Base-by-base conservation (phyloP, 1,140 invertebrate species). In the Pachyrhynchus sulphureomaculatus region DNA sequence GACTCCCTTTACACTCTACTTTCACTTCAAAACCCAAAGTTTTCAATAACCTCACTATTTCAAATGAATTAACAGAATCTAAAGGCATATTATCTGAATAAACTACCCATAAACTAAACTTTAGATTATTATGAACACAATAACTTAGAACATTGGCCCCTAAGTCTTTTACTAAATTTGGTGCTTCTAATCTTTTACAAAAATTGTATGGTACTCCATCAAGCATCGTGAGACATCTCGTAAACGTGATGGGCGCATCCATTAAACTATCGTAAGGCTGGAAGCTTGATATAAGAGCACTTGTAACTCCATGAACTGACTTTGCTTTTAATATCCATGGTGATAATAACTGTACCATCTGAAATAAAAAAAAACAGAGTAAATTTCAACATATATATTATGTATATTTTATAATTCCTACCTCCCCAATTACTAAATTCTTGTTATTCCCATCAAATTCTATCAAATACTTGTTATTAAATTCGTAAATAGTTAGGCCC, bases 131-230 rank as follows among this genome's bases (percentile, higher is more conserved):
- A 44, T 67, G 61, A 32, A 67, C 44, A 51, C 62, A 73, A 47
- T 68, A 73, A 13, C 67, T 64, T 10, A 72, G 57, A 15, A 72
- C 49, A 24, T 34, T 54, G 21, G 70, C 68, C 39, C 62, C 60
- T 32, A 73, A 48, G 12, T 69, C 69, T 42, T 66, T 60, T n/a
- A 73, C 39, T 47, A 72, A 42, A 56, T 73, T 73, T 13, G 72
- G 72, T 9, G 64, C 39, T 59, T 71, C 60, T 18, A 73, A 61
- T 57, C 61, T 63, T 15, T 53, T 34, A 49, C 47, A 59, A 41
- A 54, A 60, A 51, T 61, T 56, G 29, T 26, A 45, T 39, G 47
- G 54, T 6, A 49, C 52, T n/a, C 23, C 56, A 26, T 42, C 34
- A 29, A 55, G 26, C 33, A 47, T 66, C 10, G 67, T 66, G 9